Base-by-base conservation (phyloP, 2,888 invertebrate genomes). In the Xestoiulus laeticollis region DNA sequence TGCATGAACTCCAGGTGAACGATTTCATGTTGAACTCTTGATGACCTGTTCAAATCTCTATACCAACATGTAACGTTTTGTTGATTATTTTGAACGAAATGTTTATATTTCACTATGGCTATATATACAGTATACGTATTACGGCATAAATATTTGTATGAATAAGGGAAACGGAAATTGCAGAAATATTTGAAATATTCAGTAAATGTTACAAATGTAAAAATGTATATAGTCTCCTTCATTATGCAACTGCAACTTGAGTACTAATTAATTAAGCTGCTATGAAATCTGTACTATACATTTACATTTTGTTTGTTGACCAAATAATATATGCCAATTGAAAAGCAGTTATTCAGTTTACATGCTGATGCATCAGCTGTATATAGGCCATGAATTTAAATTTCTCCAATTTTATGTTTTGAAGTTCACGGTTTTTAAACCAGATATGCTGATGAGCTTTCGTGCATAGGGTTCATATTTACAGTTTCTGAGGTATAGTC, bases 371-470 rank as follows among this genome's bases (percentile, higher is more conserved):
- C 48, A 48, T 5, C 53, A 59, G 19, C 48, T 16, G 5, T 6
- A 19, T 59, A n/a, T 59, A 59, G n/a, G n/a, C n/a, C 53, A 59
- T 59, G 53, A 59, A 59, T 59, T 59, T n/a, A n/a, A 59, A 59
- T 59, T 59, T 59, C 53, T n/a, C n/a, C 53, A n/a, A 38, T 38
- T 38, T n/a, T 59, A n/a, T 59, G n/a, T n/a, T 4, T 59, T 59
- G 53, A 59, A 59, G 53, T 59, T 59, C 53, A 59, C 53, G 53
- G 53, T 19, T 59, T 59, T 16, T n/a, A 59, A 59, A 19, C 53
- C 53, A 59, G n/a, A n/a, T n/a, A 59, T 19, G n/a, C n/a, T n/a
- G 19, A 59, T 59, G 16, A 59, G n/a, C 53, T 59, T 59, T n/a
- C 19, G n/a, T 59, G 53, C 1, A n/a, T 53, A n/a, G 19, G 19